Percentiles rank a stretch among this genome's conserved stretches.
phyloP scores from a whole-genome alignment of 2,797 vertebrate species.

The Pipistrellus pygmaeus region DNA sequence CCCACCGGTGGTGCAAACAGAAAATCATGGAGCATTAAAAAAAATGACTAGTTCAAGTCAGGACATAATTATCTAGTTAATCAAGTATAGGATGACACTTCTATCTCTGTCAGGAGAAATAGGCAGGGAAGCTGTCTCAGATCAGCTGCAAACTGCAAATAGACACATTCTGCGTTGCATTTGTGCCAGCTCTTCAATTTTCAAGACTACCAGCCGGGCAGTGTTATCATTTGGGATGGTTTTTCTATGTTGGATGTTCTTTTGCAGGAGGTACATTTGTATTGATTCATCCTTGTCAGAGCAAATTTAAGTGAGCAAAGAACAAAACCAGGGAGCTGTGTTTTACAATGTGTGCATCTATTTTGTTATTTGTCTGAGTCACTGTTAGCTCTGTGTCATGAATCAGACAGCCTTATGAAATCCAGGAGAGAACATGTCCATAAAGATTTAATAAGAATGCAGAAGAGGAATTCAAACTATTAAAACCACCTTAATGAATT shows the following conservation, averaged over 20 bases:
- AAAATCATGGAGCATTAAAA: neutral
- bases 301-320: neutral
- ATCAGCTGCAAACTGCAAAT: neutral
- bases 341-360: neutral
- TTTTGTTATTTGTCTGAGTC: conserved; percentile 51
- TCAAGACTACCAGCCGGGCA: neutral
- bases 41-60: neutral
- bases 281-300: conserved; percentile 49
- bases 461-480: conserved; percentile 63
- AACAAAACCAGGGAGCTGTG: neutral
- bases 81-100: neutral
- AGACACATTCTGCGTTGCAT: neutral
- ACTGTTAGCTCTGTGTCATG: conserved; percentile 8
- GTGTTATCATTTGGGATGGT: neutral
- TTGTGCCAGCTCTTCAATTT: neutral
- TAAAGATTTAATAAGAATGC: conserved; percentile 70
- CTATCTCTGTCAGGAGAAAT: neutral
- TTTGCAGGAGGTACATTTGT: neutral
- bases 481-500: conserved; percentile 60
- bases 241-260: conserved; percentile 33
- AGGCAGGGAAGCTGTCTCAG: neutral
- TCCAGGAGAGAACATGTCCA: conserved; percentile 60
- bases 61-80: neutral
- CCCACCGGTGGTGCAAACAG: neutral
- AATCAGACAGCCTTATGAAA: conserved; percentile 66